Evolutionary conservation across 2,113 vertebrate genomes (phyloP), one percentile per base, ranked within the genome.

Genomic region (Narcine bancroftii): DNA sequence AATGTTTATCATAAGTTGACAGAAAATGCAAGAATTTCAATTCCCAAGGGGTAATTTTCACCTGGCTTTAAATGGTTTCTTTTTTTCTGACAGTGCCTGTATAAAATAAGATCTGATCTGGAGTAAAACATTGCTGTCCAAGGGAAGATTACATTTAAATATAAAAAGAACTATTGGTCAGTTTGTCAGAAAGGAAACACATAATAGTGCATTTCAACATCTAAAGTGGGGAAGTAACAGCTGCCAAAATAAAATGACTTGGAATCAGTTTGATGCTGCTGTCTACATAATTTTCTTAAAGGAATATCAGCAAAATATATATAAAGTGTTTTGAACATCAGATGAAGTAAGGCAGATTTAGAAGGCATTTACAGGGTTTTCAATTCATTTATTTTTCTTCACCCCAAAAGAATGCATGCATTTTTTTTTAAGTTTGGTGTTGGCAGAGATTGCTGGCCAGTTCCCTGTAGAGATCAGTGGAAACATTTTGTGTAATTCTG

Each of bases 401-500:
- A n/a, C 13, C 79, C 29, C 79, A 85, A n/a, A 85, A 56, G 47
- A 56, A 56, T 56, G 71, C 71, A 72, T 6, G 33, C 71, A 72
- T 72, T 72, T 53, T 60, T n/a, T 87, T 60, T 53, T 63, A 63
- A n/a, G n/a, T n/a, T 87, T 63, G 5, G 36, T 87, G 81, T n/a
- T 87, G 81, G 81, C 81, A 39, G 53, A 15, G 50, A 60, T 36
- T 36, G 53, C 81, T 87, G 36, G 33, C n/a, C 53, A 87, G n/a
- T 36, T 87, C 81, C 81, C 53, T 63, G 33, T 81, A 29, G 50
- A 87, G 53, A 53, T 10, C 53, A 60, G 17, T 87, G 53, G 81
- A 87, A 87, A 87, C 81, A 87, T 63, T 87, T 87, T 63, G 53
- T 87, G 81, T 36, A 87, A 60, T 60, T 87, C 81, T 87, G 53